Evolutionary conservation across 2,113 vertebrate species (phyloP).

Genomic region (Cyanoramphus novaezelandiae): DNA sequence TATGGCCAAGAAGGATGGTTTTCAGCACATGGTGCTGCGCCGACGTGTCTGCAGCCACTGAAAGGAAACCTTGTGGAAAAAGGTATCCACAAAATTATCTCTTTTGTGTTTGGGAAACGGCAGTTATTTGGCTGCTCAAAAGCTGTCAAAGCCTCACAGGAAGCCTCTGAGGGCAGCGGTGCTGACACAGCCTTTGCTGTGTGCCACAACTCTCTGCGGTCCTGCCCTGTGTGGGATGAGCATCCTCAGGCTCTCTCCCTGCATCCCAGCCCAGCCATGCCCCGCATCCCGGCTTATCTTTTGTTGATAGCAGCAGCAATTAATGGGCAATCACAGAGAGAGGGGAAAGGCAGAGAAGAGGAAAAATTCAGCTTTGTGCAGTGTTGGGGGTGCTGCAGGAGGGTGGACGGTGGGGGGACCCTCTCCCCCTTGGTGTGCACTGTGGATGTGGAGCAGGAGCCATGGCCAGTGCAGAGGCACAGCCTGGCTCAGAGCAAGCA

Average conservation of each 20-base stretch:
- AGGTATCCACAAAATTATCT: background rate
- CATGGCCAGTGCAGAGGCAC: background rate
- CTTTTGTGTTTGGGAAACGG: background rate
- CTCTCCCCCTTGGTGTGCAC: background rate
- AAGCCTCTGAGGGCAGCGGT: background rate
- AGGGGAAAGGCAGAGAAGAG: background rate
- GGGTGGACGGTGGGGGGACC: accelerated
- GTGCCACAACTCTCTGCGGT: background rate
- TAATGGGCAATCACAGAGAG: background rate
- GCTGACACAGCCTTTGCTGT: accelerated
- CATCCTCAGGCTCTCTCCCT: no score
- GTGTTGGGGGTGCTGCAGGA: accelerated
- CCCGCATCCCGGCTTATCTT: accelerated
- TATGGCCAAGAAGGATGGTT: background rate
- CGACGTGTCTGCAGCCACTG: background rate
- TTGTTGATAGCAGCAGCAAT: background rate
- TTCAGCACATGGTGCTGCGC: background rate
- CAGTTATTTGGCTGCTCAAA: background rate
- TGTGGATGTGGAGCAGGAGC: background rate
- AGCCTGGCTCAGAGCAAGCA: accelerated
- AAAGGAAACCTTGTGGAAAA: background rate
- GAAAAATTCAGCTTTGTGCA: accelerated
- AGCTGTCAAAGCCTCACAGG: background rate
- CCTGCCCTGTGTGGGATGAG: accelerated
- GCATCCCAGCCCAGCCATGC: background rate